Evolutionary conservation across 2,888 invertebrate genomes (phyloP).

Genomic region (Ellobium chinense): DNA sequence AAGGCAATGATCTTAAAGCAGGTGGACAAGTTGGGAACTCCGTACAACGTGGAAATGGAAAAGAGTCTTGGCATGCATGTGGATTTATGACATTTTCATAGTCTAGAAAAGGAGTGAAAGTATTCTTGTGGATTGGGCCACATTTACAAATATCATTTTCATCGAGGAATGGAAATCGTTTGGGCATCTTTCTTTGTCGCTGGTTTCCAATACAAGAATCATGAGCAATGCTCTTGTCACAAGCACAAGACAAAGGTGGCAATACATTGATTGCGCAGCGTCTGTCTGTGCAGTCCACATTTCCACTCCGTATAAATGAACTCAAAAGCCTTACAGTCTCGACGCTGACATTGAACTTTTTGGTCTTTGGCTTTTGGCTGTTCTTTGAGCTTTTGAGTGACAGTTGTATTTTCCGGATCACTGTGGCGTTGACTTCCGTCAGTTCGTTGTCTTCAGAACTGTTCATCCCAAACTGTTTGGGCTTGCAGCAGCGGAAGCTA

Average conservation of each 20-base stretch:
- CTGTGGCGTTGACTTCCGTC: slow-evolving; percentile 6
- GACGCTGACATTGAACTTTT: slow-evolving; percentile 15
- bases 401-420: slow-evolving; percentile 3
- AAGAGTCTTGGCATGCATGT: too few species aligned
- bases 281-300: background rate
- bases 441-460: background rate
- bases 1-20: too few species aligned
- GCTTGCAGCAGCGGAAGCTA: too few species aligned
- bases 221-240: too few species aligned
- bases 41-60: too few species aligned
- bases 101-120: too few species aligned
- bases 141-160: background rate
- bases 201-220: too few species aligned
- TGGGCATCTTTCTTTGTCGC: too few species aligned
- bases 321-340: background rate
- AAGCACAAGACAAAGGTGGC: too few species aligned
- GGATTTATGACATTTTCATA: too few species aligned
- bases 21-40: too few species aligned
- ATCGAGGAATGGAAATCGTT: background rate
- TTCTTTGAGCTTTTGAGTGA: background rate
- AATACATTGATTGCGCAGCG: background rate
- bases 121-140: background rate
- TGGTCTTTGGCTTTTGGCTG: background rate
- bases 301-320: background rate
- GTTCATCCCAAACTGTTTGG: too few species aligned